A percentile compares a stretch with the other conserved stretches of the same genome.
Conservation (phyloP, 2,113 vertebrate genomes). For the Archilochus colubris region DNA sequence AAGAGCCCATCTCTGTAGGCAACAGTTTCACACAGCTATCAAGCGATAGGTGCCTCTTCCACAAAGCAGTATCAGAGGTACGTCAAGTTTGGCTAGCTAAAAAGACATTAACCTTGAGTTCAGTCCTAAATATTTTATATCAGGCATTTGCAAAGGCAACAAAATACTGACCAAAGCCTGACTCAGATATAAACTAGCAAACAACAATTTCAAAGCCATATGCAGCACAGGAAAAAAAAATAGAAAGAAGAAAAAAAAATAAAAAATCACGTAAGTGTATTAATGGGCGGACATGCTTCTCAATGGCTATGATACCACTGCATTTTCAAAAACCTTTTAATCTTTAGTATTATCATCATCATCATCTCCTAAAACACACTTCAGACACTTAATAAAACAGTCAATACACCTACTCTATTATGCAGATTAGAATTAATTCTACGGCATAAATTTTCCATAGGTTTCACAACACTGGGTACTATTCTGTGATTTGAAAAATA, state of each 20-base stretch:
- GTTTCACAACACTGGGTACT: slow-evolving; percentile 18
- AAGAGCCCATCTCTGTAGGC: slow-evolving; percentile 87
- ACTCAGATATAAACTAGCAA: slow-evolving; percentile 73
- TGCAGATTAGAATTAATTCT: slow-evolving; percentile 68
- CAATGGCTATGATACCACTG: neutral
- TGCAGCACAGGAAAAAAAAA: neutral
- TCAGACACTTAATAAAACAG: slow-evolving; percentile 62
- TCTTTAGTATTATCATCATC: slow-evolving; percentile 2
- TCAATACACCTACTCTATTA: slow-evolving; percentile 64
- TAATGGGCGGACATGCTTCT: neutral
- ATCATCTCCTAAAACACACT: slow-evolving; percentile 51
- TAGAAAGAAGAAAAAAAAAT: neutral
- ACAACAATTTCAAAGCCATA: slow-evolving; percentile 60
- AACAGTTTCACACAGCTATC: slow-evolving; percentile 88
- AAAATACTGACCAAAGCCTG: slow-evolving; percentile 46
- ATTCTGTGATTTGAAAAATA: slow-evolving; percentile 32
- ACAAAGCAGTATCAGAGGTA: slow-evolving; percentile 80
- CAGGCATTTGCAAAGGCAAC: slow-evolving; percentile 70
- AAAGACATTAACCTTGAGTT: slow-evolving; percentile 86
- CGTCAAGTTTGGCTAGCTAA: slow-evolving; percentile 83
- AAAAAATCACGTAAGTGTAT: neutral
- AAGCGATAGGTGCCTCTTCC: slow-evolving; percentile 80
- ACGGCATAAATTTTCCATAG: slow-evolving; percentile 22
- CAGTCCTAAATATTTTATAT: slow-evolving; percentile 77
- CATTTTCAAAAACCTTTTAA: slow-evolving; percentile 37